Conservation (phyloP, 2,797 vertebrate genomes). For the Coranthus polyacanthus region DNA sequence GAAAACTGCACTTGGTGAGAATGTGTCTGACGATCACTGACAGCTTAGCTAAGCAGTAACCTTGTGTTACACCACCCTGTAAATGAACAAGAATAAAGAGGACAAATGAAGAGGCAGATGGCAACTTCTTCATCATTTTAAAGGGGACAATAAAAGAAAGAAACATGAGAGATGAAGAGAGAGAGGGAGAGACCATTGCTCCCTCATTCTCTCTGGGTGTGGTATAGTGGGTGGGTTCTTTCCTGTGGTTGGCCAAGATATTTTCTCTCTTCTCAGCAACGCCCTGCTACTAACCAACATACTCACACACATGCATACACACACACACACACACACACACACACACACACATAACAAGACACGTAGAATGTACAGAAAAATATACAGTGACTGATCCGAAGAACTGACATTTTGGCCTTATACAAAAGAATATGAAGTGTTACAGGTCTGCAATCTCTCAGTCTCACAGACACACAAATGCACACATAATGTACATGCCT, state of each 20-base stretch:
- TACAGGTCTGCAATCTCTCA: conserved; percentile 57
- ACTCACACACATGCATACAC: conserved; percentile 57
- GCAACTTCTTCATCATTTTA: conserved; percentile 38
- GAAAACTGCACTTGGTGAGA: too few species aligned
- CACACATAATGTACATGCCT: conserved; percentile 32
- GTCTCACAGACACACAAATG: conserved; percentile 23
- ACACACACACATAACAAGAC: conserved; percentile 41
- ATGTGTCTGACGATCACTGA: conserved; percentile 54
- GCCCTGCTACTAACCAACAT: conserved; percentile 71
- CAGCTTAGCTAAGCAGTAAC: conserved; percentile 51
- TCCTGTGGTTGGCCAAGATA: conserved; percentile 79
- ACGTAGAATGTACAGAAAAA: conserved; percentile 73
- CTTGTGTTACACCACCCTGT: conserved; percentile 48
- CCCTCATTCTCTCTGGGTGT: conserved; percentile 71
- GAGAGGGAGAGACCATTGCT: conserved; percentile 44
- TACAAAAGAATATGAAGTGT: conserved; percentile 62
- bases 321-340: conserved; percentile 55
- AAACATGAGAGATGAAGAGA: conserved; percentile 34
- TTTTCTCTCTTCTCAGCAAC: conserved; percentile 85
- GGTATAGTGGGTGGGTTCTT: conserved; percentile 81
- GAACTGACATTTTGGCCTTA: conserved; percentile 57
- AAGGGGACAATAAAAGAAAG: conserved; percentile 43
- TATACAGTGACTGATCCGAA: conserved; percentile 57
- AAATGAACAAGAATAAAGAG: neutral
- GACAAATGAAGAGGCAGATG: conserved; percentile 16